Evolutionary conservation across 2,113 vertebrate genomes (phyloP).

Genomic region (Cichladusa arquata): DNA sequence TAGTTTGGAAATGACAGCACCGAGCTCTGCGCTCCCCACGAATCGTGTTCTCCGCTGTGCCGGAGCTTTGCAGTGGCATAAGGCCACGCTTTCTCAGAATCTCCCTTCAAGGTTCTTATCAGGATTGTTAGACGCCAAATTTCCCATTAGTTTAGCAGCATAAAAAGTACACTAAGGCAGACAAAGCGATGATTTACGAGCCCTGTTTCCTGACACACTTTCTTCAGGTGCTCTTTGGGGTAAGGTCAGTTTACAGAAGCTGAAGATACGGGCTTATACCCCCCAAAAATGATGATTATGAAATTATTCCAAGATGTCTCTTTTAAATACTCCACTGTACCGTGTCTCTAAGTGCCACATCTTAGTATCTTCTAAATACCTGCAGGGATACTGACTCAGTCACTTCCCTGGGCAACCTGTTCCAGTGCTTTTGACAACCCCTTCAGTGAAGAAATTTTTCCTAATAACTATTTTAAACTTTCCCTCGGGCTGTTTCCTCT

Average conservation of each 20-base stretch:
- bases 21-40: not conserved
- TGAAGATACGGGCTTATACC: not conserved
- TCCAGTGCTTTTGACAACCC: not conserved
- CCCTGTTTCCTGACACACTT: not conserved
- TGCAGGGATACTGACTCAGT: not conserved
- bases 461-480: not conserved
- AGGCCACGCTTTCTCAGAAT: not conserved
- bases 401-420: not conserved
- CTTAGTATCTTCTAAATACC: not conserved
- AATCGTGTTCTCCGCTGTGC: not conserved
- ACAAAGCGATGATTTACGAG: not conserved
- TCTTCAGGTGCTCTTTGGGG: not conserved
- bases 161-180: not conserved
- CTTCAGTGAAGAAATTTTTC: not conserved
- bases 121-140: not conserved
- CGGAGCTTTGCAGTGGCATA: not conserved
- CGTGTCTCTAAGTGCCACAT: not conserved
- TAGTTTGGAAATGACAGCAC: rapidly evolving
- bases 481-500: not conserved
- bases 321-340: not conserved
- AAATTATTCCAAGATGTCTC: not conserved
- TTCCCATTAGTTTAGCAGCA: not conserved
- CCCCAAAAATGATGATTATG: not conserved
- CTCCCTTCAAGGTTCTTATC: not conserved
- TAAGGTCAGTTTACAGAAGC: not conserved